Evolutionary conservation across 2,113 vertebrate species (phyloP).

Genomic region (Isurus oxyrinchus): DNA sequence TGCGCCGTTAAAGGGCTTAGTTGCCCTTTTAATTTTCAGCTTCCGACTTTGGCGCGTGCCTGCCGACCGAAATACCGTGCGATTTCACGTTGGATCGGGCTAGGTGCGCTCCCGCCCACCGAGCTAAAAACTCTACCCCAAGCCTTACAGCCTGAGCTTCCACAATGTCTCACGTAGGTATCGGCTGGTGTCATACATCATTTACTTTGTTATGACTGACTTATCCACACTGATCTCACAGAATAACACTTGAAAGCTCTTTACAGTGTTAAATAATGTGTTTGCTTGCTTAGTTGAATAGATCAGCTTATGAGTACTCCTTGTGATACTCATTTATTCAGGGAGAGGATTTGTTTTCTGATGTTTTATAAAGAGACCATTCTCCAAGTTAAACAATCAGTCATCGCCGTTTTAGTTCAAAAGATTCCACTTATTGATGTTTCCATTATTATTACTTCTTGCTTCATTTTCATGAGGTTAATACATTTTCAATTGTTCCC

Average conservation of each 20-base stretch:
- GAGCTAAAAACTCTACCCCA: not conserved
- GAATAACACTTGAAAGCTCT: constrained; percentile 58
- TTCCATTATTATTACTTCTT: not conserved
- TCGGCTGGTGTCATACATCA: constrained; percentile 49
- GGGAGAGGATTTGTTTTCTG: not conserved
- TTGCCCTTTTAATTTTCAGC: no score
- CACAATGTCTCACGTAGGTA: not conserved
- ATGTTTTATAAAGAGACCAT: not conserved
- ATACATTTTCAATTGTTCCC: not conserved
- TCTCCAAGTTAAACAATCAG: not conserved
- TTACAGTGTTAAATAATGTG: constrained; percentile 53
- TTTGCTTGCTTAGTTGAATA: constrained; percentile 3
- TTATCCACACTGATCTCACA: constrained; percentile 59
- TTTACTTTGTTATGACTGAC: constrained; percentile 54
- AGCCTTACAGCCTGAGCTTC: not conserved
- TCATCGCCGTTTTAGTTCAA: not conserved
- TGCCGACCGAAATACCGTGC: no score
- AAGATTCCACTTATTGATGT: not conserved
- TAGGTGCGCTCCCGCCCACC: no score
- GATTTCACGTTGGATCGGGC: no score
- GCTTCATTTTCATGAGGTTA: not conserved
- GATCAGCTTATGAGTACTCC: not conserved
- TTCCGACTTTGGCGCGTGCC: no score
- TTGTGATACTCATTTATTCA: not conserved
- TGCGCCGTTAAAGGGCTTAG: no score